Conservation (phyloP, 1,140 invertebrate species). For the Lordiphosa collinella region DNA sequence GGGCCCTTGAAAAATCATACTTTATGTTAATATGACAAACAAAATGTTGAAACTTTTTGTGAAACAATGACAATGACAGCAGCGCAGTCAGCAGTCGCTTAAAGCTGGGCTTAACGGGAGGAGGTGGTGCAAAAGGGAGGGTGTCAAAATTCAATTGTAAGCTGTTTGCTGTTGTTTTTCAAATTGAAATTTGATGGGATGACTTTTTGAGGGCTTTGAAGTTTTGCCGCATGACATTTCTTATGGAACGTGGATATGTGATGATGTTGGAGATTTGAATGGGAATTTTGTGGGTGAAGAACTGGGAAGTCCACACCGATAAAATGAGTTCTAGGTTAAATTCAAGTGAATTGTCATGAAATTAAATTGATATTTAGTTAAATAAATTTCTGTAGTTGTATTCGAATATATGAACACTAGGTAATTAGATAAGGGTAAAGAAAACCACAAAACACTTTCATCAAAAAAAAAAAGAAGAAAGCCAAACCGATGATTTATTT, state of each 20-base stretch:
- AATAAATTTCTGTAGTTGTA: too few species aligned
- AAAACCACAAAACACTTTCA: too few species aligned
- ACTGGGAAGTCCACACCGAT: neutral
- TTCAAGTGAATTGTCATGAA: too few species aligned
- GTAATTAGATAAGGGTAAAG: too few species aligned
- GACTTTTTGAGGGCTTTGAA: slow-evolving; percentile 20
- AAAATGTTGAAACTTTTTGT: slow-evolving; percentile 39
- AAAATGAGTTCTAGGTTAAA: too few species aligned
- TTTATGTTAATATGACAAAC: slow-evolving; percentile 56
- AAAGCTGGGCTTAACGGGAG: slow-evolving; percentile 5
- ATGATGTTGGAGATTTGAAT: neutral
- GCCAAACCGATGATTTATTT: too few species aligned
- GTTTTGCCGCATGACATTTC: slow-evolving; percentile 9
- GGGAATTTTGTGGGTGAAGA: neutral
- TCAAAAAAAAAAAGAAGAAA: too few species aligned
- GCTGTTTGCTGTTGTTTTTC: slow-evolving; percentile 14
- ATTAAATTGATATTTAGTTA: too few species aligned
- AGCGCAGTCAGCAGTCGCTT: slow-evolving; percentile 1
- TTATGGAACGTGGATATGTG: neutral
- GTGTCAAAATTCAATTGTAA: slow-evolving; percentile 24
- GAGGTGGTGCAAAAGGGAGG: neutral
- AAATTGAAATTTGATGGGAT: slow-evolving; percentile 23
- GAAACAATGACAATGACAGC: slow-evolving; percentile 18
- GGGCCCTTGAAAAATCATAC: slow-evolving; percentile 52
- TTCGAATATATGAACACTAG: too few species aligned